These are phyloP conservation scores for Drosophila kurseongensis DNA, from an alignment of 1,140 invertebrate species.

Conservation along the genomic window DNA sequence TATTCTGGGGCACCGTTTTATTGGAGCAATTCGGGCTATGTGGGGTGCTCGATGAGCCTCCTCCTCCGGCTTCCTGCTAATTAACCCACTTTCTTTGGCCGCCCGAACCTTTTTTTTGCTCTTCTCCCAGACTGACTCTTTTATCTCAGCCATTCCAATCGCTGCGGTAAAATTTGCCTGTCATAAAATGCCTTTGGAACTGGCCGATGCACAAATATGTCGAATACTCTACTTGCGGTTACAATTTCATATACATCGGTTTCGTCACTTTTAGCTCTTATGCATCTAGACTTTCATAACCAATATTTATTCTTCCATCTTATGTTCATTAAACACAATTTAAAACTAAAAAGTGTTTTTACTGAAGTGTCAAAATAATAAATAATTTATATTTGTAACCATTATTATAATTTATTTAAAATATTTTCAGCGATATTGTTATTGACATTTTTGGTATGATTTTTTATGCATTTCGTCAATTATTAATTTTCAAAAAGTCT, in stretches of 20 bases:
- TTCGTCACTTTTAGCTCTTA: neutral
- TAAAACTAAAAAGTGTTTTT: too few relatives aligned
- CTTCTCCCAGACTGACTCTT: slow-evolving; percentile 8
- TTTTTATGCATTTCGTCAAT: too few relatives aligned
- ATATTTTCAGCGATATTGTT: too few relatives aligned
- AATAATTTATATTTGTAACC: too few relatives aligned
- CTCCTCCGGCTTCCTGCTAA: slow-evolving; percentile 43
- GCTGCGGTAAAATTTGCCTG: slow-evolving; percentile 55
- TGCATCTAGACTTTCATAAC: too few relatives aligned
- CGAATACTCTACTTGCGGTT: neutral
- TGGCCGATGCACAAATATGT: slow-evolving; percentile 34
- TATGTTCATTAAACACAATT: too few relatives aligned
- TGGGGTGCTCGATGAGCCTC: slow-evolving; percentile 14
- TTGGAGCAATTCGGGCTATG: slow-evolving; percentile 44
- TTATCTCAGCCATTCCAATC: slow-evolving; percentile 57
- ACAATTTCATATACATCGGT: neutral
- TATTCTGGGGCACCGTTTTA: slow-evolving; percentile 53
- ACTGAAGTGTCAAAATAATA: too few relatives aligned
- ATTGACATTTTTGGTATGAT: too few relatives aligned
- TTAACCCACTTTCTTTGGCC: slow-evolving; percentile 73
- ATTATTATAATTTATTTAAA: too few relatives aligned
- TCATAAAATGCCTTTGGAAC: slow-evolving; percentile 50
- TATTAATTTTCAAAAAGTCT: too few relatives aligned
- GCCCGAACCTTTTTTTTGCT: slow-evolving; percentile 48
- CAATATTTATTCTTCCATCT: too few relatives aligned